phyloP scores from a whole-genome alignment of 2,888 invertebrate genomes.

The Eupithecia insigniata region DNA sequence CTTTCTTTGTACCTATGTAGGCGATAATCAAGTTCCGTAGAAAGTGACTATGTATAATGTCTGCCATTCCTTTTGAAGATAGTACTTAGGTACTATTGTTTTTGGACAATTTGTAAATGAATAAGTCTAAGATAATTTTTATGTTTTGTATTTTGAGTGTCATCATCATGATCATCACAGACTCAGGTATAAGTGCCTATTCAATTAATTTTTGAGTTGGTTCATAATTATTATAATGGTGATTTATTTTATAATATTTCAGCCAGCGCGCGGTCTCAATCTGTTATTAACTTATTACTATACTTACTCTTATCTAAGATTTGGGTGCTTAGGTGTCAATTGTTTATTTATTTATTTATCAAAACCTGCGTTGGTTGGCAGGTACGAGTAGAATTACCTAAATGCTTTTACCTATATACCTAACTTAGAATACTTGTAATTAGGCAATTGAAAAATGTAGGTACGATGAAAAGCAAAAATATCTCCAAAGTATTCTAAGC shows the following conservation, averaged over 20 bases:
- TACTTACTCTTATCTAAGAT: too few relatives aligned
- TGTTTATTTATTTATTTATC: too few relatives aligned
- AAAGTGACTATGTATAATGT: constrained; percentile 48
- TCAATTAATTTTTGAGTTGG: neutral
- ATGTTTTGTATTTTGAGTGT: neutral
- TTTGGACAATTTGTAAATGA: constrained; percentile 15
- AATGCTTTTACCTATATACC: too few relatives aligned
- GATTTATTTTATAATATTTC: too few relatives aligned
- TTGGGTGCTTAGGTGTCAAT: too few relatives aligned
- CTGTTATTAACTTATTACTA: too few relatives aligned
- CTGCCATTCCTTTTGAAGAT: constrained; percentile 14
- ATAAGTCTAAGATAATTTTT: neutral
- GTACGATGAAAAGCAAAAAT: neutral
- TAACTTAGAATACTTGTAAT: too few relatives aligned
- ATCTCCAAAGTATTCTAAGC: neutral
- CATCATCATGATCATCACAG: neutral
- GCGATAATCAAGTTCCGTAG: constrained; percentile 46
- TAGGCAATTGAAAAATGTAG: too few relatives aligned
- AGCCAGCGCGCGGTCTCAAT: too few relatives aligned
- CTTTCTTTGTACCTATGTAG: constrained; percentile 32
- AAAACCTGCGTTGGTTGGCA: too few relatives aligned
- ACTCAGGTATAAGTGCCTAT: neutral
- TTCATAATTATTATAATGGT: neutral
- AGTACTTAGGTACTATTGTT: constrained; percentile 33
- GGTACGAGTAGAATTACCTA: too few relatives aligned